Base-by-base conservation (phyloP, 2,113 vertebrate species). In the Puma concolor region DNA sequence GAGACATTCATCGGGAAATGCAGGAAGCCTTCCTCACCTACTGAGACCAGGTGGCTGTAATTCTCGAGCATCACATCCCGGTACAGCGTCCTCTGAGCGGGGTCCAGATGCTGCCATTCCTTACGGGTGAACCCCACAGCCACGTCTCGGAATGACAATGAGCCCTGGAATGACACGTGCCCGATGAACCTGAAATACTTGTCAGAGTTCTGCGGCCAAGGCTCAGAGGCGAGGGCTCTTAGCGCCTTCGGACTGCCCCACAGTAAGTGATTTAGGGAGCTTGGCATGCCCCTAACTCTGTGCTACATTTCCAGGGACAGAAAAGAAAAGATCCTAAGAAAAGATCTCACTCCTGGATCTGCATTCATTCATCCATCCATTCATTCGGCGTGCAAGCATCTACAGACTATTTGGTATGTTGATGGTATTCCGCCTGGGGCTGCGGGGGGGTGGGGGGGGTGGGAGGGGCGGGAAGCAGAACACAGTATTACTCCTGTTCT, bases 71-170 rank as follows among this genome's bases (percentile, higher is more conserved):
- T 93, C 72, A 95, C 80, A 0, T 92, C 88, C 21, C 2, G 27
- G 76, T 95, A 92, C 83, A 83, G 67, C 21, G 1, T 82, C 76
- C 41, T 71, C 71, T 80, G 71, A 0, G 8, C 1, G 0, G 72
- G 25, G 25, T 89, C 44, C 85, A 93, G 80, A 44, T 74, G 71
- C 72, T 90, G 90, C 94, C 94, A 97, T 27, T 97, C 90, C 36
- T 95, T 72, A 7, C 0, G 12, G 19, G 94, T 97, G 79, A 97
- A 95, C 72, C 85, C 79, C 41, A 93, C 31, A 1, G 94, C 85
- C 94, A 97, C 44, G 0, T 90, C 84, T 57, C n/a, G 29, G 23
- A 95, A 92, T 6, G 96, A 91, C 63, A 79, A 3, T 1, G 64
- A 90, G 31, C 25, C 60, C 93, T 95, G 72, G 54, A 91, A 82